A percentile compares a stretch with the other conserved stretches of the same genome.
Evolutionary conservation across 2,797 vertebrate genomes (phyloP).

Genomic region (Mareca strepera): DNA sequence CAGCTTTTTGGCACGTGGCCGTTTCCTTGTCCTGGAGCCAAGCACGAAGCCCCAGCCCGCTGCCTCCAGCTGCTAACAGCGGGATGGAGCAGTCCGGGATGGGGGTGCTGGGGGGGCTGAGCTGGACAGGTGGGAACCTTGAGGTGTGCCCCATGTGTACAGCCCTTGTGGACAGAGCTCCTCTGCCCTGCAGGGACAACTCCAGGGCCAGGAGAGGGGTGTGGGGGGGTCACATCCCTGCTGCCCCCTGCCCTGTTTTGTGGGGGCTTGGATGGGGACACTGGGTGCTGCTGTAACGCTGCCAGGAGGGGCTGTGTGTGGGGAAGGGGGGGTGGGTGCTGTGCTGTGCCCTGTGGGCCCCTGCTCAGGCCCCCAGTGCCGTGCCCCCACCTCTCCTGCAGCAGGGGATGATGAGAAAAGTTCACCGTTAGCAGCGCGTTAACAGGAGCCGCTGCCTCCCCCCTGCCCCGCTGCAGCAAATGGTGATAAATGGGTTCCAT

Average conservation of each 20-base stretch:
- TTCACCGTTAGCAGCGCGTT: slow-evolving; percentile 82
- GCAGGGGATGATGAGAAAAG: slow-evolving; percentile 83
- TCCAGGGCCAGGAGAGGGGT: background rate
- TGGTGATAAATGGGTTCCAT: slow-evolving; percentile 82
- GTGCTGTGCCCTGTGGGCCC: no score
- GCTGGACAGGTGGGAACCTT: no score
- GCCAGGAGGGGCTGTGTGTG: no score
- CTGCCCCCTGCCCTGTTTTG: background rate
- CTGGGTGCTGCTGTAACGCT: no score
- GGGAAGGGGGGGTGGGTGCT: no score
- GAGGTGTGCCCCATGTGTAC: no score
- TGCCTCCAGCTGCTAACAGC: slow-evolving; percentile 36
- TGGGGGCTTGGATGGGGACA: no score
- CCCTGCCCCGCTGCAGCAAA: slow-evolving; percentile 68
- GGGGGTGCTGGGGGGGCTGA: no score
- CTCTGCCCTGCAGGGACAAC: background rate
- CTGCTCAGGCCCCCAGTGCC: no score
- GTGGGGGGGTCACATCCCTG: no score
- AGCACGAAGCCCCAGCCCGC: slow-evolving; percentile 76
- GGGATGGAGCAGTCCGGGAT: no score
- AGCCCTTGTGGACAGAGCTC: no score
- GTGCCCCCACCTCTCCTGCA: background rate
- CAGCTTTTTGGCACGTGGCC: slow-evolving; percentile 76
- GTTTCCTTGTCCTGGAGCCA: slow-evolving; percentile 85
- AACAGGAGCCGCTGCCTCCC: slow-evolving; percentile 75